These are phyloP conservation scores for Poecilia gillii DNA, from an alignment of 2,797 vertebrate genomes.

Conservation along the genomic window DNA sequence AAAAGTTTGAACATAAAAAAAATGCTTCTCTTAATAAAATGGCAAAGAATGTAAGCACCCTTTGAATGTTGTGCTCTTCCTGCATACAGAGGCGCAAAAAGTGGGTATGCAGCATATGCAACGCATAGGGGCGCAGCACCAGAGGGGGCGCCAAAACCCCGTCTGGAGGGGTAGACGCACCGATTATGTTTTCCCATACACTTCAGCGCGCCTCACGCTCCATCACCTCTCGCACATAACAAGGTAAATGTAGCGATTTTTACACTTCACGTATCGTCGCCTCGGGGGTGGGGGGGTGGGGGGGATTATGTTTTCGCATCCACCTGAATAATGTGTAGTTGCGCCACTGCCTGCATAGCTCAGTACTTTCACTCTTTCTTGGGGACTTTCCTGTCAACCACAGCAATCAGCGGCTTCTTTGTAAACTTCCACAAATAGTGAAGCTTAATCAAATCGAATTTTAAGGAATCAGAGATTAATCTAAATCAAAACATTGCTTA, in stretches of 20 bases:
- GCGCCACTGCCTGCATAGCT: not conserved
- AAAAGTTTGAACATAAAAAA: not conserved
- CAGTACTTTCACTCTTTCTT: not conserved
- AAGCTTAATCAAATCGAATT: not conserved
- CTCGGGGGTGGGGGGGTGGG: too few species aligned
- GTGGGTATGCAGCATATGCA: too few species aligned
- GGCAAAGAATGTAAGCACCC: not conserved
- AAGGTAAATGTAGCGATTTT: too few species aligned
- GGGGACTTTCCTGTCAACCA: not conserved
- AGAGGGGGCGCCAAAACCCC: too few species aligned
- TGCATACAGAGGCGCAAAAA: not conserved
- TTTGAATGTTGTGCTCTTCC: not conserved
- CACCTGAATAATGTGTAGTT: too few species aligned
- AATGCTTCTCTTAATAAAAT: not conserved
- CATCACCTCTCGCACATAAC: too few species aligned
- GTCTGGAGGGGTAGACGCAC: too few species aligned
- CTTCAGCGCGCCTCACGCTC: too few species aligned
- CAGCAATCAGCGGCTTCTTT: not conserved
- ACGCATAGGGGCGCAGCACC: too few species aligned
- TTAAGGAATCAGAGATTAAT: not conserved
- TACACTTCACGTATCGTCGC: too few species aligned
- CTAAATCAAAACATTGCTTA: not conserved
- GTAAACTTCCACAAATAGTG: not conserved
- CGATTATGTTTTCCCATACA: too few species aligned
- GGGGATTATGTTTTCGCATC: too few species aligned